Evolutionary conservation across 2,113 vertebrate species (phyloP).

Genomic region (Apteryx owenii): DNA sequence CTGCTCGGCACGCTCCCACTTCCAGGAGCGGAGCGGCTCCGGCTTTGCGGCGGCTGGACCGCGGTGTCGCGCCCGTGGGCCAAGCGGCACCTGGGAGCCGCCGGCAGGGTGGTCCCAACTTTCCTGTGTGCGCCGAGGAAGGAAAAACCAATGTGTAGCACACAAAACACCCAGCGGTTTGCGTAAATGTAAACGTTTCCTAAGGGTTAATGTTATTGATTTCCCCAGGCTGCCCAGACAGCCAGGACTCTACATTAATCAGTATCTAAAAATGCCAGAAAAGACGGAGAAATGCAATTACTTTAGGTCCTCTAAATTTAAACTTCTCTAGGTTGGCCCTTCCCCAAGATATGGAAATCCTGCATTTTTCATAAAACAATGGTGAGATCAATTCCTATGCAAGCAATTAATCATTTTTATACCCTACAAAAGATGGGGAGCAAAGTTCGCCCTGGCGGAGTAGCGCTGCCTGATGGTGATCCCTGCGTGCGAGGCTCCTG

Average conservation of each 20-base stretch:
- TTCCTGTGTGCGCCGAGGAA: background rate
- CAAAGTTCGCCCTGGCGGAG: background rate
- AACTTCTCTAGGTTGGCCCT: conserved; percentile 40
- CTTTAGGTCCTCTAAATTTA: conserved; percentile 46
- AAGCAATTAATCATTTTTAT: conserved; percentile 57
- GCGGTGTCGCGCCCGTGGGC: too few relatives aligned
- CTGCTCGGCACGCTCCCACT: too few relatives aligned
- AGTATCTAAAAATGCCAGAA: conserved; percentile 66
- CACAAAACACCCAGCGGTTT: background rate
- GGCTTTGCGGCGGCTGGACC: too few relatives aligned
- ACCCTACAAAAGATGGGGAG: background rate
- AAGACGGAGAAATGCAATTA: conserved; percentile 72
- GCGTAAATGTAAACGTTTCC: conserved; percentile 28
- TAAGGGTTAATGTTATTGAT: conserved; percentile 72
- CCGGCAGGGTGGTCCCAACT: background rate
- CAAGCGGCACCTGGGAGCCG: too few relatives aligned
- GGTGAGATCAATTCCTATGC: conserved; percentile 45
- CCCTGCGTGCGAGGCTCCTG: background rate
- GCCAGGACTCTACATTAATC: conserved; percentile 63
- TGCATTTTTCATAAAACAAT: background rate
- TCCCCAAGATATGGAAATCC: conserved; percentile 44
- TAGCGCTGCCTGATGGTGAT: background rate
- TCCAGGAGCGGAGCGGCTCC: too few relatives aligned
- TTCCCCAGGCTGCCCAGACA: conserved; percentile 47
- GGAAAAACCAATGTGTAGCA: background rate